phyloP scores from a whole-genome alignment of 1,140 invertebrate genomes.

The Penaeus vannamei region DNA sequence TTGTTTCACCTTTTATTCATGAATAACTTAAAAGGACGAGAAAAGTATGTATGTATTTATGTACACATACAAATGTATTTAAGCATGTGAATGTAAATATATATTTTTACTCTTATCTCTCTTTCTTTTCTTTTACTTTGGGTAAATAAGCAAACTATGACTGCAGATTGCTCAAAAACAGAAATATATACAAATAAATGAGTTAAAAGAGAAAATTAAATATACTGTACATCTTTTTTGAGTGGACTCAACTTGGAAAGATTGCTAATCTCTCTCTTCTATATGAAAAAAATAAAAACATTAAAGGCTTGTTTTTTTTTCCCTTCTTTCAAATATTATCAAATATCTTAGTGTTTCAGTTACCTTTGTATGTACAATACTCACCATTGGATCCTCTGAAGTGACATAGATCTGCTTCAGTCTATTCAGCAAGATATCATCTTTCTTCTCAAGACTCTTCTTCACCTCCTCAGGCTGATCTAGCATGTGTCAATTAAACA shows the following conservation, averaged over 20 bases:
- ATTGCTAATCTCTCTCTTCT: too few species aligned
- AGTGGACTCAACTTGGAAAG: too few species aligned
- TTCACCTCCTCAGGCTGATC: slow-evolving; percentile 21
- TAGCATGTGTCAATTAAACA: background rate
- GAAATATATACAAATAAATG: too few species aligned
- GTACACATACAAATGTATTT: background rate
- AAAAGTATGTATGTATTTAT: background rate
- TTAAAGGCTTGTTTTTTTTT: background rate
- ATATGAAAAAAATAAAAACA: too few species aligned
- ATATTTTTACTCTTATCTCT: background rate
- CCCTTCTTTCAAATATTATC: background rate
- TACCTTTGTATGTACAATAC: background rate
- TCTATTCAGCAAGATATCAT: slow-evolving; percentile 28
- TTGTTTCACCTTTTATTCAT: background rate
- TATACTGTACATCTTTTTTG: too few species aligned
- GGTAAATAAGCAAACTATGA: too few species aligned
- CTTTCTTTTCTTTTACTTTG: background rate
- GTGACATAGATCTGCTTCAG: slow-evolving; percentile 47
- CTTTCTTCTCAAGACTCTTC: slow-evolving; percentile 8
- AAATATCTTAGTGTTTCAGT: background rate
- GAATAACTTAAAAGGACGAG: background rate
- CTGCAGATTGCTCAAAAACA: too few species aligned
- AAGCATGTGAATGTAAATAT: background rate
- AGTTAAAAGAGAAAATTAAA: too few species aligned
- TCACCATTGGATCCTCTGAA: slow-evolving; percentile 44